Base-by-base conservation (phyloP, 2,888 invertebrate species). In the Sinelater perroti region DNA sequence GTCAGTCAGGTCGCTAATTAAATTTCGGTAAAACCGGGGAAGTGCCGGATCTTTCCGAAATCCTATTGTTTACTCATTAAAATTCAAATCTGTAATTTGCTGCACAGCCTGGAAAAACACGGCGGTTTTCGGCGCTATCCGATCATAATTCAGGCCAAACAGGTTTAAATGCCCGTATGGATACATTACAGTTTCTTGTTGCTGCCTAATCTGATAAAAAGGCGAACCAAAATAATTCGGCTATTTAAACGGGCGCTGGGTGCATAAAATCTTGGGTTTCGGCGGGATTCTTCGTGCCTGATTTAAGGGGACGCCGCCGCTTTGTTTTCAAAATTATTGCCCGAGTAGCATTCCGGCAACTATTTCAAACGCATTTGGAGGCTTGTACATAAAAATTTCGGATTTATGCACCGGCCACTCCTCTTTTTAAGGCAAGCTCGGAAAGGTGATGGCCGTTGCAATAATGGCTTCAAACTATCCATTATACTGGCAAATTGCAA, bases 81-180 rank as follows among this genome's bases (percentile, higher is more conserved):
- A 40, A 24, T 40, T 24, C 13, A 40, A 40, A 2, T 3, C 10
- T 30, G 26, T 44, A 44, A 44, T 44, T 44, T 17, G 44, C 30
- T 44, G 30, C 28, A 44, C 11, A 5, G 11, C 18, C 16, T 7
- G 26, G 33, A 46, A 35, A 38, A 40, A 28, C 46, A 30, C 46
- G 33, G 46, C 42, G 28, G 21, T 56, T 40, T 52, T 46, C 21
- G 31, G 40, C 16, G 16, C 38, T 52, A 46, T 52, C 42, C 26
- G 50, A 57, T 46, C 45, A 57, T 52, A 57, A 57, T 57, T 56
- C 57, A 52, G 40, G 46, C 46, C 52, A 52, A 57, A 57, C 57
- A 57, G 57, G 57, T 57, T 57, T 57, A 57, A 46, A 57, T 57
- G 52, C 52, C 46, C 46, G 56, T 44, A 57, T 46, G 52, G 26